Evolutionary conservation across 2,888 invertebrate genomes (phyloP), one percentile per base, ranked within the genome.

Genomic region (Cantharis nigra): DNA sequence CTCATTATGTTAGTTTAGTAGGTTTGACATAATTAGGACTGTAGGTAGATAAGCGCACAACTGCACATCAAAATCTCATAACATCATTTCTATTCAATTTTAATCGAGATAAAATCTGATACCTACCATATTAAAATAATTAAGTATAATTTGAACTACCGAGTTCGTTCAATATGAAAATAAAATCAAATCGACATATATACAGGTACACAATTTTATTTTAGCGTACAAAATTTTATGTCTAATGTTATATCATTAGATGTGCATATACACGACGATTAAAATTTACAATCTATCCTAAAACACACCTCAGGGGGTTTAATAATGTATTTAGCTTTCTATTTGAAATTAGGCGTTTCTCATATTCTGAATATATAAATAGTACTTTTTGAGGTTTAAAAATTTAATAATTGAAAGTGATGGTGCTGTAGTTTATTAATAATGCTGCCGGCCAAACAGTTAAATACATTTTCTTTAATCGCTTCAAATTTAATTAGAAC

Each of bases 111-210:
- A 63, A 72, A 76, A 69, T 72, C 69, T 71, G 67, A 63, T 64
- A 67, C 67, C 72, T 20, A 30, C 63, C 69, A 69, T 76, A 76
- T 76, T 76, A 76, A 76, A 76, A 72, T 72, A 76, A 76, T 72
- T 72, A 76, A 72, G 63, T 67, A 49, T 33, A 63, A 69, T 71
- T 71, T 65, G 69, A 69, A 69, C 76, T 72, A 72, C 72, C 33
- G 65, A n/a, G 23, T 67, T 18, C 7, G 49, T 64, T 67, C 65
- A 13, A 67, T 67, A 49, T 49, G 49, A 49, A 49, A 49, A 49
- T 49, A 49, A 49, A 49, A 49, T 49, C n/a, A 49, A 49, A 49
- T n/a, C 49, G 49, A 49, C 49, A n/a, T 49, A 33, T 20, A 20
- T 20, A 20, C 20, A 20, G 20, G 20, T 20, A 20, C 33, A 33